These are phyloP conservation scores for Neelides folsomi DNA, from an alignment of 2,888 invertebrate genomes.

Conservation along the genomic window DNA sequence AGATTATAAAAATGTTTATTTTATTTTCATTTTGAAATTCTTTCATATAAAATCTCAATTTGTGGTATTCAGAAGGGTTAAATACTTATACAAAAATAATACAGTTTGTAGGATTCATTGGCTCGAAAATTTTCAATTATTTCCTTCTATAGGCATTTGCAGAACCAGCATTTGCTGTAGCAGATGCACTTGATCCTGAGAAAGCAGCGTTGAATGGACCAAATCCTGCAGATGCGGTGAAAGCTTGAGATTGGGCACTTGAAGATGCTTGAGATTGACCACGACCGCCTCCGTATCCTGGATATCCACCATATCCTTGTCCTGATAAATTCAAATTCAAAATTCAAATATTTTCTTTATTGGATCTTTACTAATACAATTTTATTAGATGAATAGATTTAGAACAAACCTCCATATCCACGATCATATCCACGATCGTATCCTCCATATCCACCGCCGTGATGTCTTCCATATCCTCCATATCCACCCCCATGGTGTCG, in stretches of 20 bases:
- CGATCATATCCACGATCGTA: conserved; percentile 1
- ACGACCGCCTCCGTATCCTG: conserved; percentile 1
- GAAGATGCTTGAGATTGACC: conserved; percentile 2
- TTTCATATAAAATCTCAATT: no score
- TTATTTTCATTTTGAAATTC: no score
- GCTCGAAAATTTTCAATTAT: no score
- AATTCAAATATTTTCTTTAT: no score
- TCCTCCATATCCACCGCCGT: conserved; percentile 4
- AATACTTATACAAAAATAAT: no score
- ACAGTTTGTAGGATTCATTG: no score
- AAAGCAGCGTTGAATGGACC: conserved; percentile 8
- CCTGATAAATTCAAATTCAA: not conserved
- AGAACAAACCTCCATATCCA: conserved; percentile 2
- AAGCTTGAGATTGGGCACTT: conserved; percentile 7
- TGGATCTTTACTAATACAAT: no score
- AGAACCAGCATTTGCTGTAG: not conserved
- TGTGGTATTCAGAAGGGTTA: no score
- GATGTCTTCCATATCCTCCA: not conserved
- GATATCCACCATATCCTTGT: conserved; percentile 7
- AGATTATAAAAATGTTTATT: no score
- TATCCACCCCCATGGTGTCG: conserved; percentile 2
- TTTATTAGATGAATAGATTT: no score
- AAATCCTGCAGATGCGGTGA: conserved; percentile 7
- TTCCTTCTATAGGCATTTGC: no score
- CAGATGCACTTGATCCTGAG: conserved; percentile 4